Evolutionary conservation across 2,113 vertebrate species (phyloP).

Genomic region (Prietella phreatophila): DNA sequence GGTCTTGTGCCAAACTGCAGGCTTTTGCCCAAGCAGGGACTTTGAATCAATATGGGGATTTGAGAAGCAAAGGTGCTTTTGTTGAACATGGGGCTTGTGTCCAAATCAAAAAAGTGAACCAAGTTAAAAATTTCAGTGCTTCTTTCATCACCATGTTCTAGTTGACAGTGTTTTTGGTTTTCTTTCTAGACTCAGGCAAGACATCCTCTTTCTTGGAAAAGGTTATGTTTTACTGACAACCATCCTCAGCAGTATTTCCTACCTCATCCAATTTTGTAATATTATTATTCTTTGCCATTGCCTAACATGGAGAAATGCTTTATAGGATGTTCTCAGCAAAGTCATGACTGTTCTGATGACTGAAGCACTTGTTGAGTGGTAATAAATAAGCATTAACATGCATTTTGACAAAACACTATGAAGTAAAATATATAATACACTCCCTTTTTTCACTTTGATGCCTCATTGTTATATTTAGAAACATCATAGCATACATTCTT

Average conservation of each 20-base stretch:
- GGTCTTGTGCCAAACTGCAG: background rate
- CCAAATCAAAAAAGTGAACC: background rate
- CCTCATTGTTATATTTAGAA: background rate
- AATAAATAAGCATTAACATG: background rate
- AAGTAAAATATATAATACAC: background rate
- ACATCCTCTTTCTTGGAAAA: background rate
- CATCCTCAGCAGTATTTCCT: background rate
- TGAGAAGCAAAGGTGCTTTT: background rate
- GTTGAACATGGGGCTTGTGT: background rate
- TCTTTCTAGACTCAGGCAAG: background rate
- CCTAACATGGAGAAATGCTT: background rate
- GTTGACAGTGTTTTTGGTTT: background rate
- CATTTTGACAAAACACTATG: background rate
- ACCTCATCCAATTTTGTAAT: background rate
- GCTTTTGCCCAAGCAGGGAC: background rate
- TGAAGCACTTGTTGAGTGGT: background rate
- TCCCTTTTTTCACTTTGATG: background rate
- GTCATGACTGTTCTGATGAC: background rate
- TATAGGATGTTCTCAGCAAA: background rate
- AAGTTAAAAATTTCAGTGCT: background rate
- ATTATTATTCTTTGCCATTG: constrained; percentile 3
- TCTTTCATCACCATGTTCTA: background rate
- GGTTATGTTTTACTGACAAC: background rate
- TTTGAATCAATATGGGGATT: background rate
- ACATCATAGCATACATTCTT: background rate